Evolutionary conservation across 2,888 invertebrate genomes (phyloP).

Genomic region (Allophyes oxyacanthae): DNA sequence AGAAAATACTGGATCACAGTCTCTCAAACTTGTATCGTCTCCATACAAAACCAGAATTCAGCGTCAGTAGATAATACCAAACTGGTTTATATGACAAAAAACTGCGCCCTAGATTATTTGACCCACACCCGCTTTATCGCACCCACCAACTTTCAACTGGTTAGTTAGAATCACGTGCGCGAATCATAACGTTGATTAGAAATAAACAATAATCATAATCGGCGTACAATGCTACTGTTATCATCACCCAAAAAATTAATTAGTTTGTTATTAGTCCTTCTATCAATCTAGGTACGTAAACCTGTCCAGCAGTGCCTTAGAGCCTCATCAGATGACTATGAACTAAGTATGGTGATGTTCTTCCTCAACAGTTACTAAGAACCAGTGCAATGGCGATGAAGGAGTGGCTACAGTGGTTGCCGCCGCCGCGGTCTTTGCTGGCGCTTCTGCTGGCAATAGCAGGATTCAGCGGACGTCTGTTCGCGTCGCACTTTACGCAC

Average conservation of each 20-base stretch:
- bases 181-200: conserved; percentile 1
- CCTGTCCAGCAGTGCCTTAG: too few species aligned
- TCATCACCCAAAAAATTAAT: too few species aligned
- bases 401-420: conserved; percentile 92
- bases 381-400: conserved; percentile 92
- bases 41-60: conserved; percentile 6
- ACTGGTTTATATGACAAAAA: conserved; percentile 53
- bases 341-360: not conserved
- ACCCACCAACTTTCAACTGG: conserved; percentile 34
- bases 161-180: conserved; percentile 18
- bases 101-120: conserved; percentile 44
- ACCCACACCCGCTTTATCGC: conserved; percentile 27
- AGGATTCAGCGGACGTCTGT: conserved; percentile 95
- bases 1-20: not conserved
- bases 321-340: too few species aligned
- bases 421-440: conserved; percentile 93
- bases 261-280: too few species aligned
- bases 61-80: conserved; percentile 11
- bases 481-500: conserved; percentile 96
- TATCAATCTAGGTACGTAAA: too few species aligned
- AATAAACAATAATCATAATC: not conserved
- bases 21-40: not conserved
- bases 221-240: not conserved
- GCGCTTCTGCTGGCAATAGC: conserved; percentile 92
- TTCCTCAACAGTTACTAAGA: conserved; percentile 9